Base-by-base conservation (phyloP, 2,888 invertebrate species). In the Agapostemon virescens region DNA sequence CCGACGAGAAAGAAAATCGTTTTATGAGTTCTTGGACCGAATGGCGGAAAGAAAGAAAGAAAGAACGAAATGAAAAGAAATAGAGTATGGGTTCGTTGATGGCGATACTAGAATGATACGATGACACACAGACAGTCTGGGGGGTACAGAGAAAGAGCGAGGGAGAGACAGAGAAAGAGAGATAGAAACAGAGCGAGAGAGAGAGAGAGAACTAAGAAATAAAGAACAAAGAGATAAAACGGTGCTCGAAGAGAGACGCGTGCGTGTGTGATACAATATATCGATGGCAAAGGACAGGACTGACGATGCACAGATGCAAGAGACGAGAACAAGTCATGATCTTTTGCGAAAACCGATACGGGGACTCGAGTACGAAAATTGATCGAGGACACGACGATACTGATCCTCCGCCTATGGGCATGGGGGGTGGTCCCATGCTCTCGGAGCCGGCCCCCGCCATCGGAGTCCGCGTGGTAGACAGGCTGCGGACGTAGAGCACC, bases 241-340 rank as follows among this genome's bases (percentile, higher is more conserved):
- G 84, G 85, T 86, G 87, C 85, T 79, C 81, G 76, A 84, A 75
- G 73, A 79, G 77, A 79, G 75, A 85, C 77, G 77, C 81, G 82
- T 86, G 85, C 85, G 85, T 83, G 78, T 80, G 82, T 79, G 52
- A 82, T 84, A 68, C 58, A 75, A 74, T 80, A 81, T 76, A 81
- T 76, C 79, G 81, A 81, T 81, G 77, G 75, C 78, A 84, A 49
- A 61, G 85, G 84, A 74, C 75, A 85, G 84, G 70, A 78, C 61
- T 82, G 85, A 88, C 87, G 85, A 89, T 89, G 89, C 89, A 89
- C 84, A 86, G 81, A 89, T 89, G 89, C 89, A 89, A 83, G 75
- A 87, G 78, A 64, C 58, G 69, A 40, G 74, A 52, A 40, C 76
- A 58, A 82, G 75, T 74, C 52, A 79, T 77, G 73, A 83, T 78